Evolutionary conservation across 1,140 invertebrate genomes (phyloP).

Genomic region (Lepidurus couesii): DNA sequence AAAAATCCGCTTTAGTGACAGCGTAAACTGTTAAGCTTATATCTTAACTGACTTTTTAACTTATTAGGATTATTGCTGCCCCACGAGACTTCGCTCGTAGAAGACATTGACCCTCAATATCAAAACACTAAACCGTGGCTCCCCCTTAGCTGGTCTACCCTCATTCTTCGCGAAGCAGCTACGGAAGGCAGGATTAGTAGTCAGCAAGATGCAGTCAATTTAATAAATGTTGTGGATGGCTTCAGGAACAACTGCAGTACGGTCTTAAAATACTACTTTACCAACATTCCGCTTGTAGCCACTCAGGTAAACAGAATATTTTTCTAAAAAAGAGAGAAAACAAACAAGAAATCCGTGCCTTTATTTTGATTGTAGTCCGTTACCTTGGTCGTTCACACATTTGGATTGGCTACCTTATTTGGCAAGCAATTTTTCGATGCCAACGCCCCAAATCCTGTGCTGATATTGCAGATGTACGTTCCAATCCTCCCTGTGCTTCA

Average conservation of each 20-base stretch:
- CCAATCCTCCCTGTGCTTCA: constrained; percentile 29
- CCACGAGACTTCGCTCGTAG: neutral
- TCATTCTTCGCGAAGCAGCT: constrained; percentile 21
- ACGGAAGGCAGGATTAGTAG: neutral
- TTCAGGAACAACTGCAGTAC: constrained; percentile 30
- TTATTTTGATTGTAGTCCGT: constrained; percentile 15
- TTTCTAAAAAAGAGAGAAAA: neutral
- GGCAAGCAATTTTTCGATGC: constrained; percentile 30
- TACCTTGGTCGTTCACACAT: constrained; percentile 30
- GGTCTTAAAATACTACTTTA: constrained; percentile 30
- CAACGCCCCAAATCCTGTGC: neutral
- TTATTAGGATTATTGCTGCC: neutral
- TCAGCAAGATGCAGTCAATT: constrained; percentile 20
- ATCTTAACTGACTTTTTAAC: neutral
- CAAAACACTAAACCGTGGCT: constrained; percentile 4
- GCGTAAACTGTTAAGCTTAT: neutral
- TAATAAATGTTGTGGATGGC: constrained; percentile 17
- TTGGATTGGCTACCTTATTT: constrained; percentile 29
- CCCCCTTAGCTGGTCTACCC: constrained; percentile 20
- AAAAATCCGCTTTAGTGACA: neutral
- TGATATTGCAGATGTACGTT: constrained; percentile 23
- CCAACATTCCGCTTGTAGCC: constrained; percentile 29
- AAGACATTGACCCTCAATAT: neutral
- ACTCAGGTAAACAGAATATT: constrained; percentile 25
- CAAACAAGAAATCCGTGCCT: neutral